Evolutionary conservation across 2,113 vertebrate species (phyloP).

Genomic region (Vombatus ursinus): DNA sequence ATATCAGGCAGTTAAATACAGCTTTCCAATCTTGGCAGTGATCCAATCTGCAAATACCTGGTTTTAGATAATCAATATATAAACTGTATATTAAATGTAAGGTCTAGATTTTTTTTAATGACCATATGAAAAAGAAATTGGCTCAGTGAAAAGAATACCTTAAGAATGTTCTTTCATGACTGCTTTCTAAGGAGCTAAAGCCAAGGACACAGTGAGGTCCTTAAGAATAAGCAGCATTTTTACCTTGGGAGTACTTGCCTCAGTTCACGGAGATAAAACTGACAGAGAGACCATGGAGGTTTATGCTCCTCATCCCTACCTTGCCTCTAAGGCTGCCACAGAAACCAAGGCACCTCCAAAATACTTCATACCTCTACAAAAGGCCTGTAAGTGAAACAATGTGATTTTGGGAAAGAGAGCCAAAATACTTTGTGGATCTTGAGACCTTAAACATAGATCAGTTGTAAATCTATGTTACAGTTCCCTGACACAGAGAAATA

Average conservation of each 20-base stretch:
- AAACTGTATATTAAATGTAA: fast-evolving
- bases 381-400: not conserved
- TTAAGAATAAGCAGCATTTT: not conserved
- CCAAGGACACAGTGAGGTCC: not conserved
- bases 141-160: not conserved
- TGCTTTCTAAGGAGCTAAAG: not conserved
- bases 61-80: not conserved
- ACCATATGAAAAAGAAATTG: not conserved
- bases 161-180: not conserved
- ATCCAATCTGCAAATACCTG: not conserved
- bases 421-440: not conserved
- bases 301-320: not conserved
- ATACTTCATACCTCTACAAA: too few relatives aligned
- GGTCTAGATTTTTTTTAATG: not conserved
- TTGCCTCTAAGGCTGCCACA: not conserved
- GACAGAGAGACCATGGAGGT: not conserved
- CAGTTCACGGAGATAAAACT: fast-evolving
- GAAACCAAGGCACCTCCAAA: not conserved
- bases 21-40: not conserved
- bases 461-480: not conserved
- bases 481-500: not conserved
- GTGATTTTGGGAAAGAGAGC: not conserved
- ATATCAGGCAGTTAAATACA: not conserved
- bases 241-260: not conserved
- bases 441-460: not conserved